Evolutionary conservation across 2,113 vertebrate genomes (phyloP), one percentile per base, ranked within the genome.

Genomic region (Urocolius indicus): DNA sequence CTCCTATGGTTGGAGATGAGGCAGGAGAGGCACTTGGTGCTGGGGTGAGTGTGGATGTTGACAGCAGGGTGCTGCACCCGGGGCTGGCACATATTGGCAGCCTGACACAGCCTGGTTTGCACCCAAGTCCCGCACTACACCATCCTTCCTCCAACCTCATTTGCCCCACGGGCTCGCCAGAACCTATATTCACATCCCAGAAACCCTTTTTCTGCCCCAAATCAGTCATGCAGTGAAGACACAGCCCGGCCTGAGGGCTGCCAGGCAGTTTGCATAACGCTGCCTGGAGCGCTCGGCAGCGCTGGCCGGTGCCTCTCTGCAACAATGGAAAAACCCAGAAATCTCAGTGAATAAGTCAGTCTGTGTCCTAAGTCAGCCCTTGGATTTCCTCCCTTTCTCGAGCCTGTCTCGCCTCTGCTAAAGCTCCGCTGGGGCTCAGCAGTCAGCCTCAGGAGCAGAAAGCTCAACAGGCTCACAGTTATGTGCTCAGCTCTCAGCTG

Each of bases 251-350:
- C 48, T 19, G 80, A 77, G 90, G 87, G 90, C 94, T 88, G 83
- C 83, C 91, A 92, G 91, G 81, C 48, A 1, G 55, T 93, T 93
- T 97, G 82, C 93, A 94, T 91, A 97, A 96, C 93, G 3, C 1
- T 1, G 4, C 7, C 59, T 1, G 0, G 83, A 77, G 93, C 93
- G 13, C 95, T 81, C 54, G 1, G 89, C 15, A 0, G 57, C 2
- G 9, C 90, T 43, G 75, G 75, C 83, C 27, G 15, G 69, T 57
- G 83, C 92, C 97, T 94, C 82, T 1, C 43, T 29, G 94, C 96
- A 97, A 97, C 97, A 97, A 97, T 97, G 97, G 96, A 97, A 97
- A 97, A 97, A 97, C 79, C 90, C 95, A 97, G 96, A 69, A 90
- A 95, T 62, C 93, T 62, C 6, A 0, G 57, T 84, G 94, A 94